Evolutionary conservation across 1,140 invertebrate genomes (phyloP), one percentile per base, ranked within the genome.

Genomic region (Formica exsecta): DNA sequence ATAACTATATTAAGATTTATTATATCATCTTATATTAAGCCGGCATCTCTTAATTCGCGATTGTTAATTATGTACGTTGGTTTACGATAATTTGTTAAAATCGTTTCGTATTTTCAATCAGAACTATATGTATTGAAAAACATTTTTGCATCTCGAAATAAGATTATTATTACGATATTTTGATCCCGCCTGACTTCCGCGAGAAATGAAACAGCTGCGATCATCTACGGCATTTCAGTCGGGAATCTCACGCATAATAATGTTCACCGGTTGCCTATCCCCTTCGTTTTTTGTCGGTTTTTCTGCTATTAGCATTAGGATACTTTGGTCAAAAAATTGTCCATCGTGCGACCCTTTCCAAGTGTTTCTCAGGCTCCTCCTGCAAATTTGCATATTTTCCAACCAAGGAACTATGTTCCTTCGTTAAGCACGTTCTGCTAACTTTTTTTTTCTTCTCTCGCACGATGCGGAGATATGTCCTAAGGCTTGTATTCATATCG

Each of bases 311-410:
- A 87, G 83, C 85, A 76, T 65, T 80, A 89, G 84, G 76, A 86
- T 61, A 74, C 62, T 85, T 66, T 77, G 76, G 65, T 81, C 73
- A 86, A 92, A 92, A 92, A 92, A 85, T 71, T 92, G 89, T 88
- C 87, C 89, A 92, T 80, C 54, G 74, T 75, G 71, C 71, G 25
- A 88, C 77, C 84, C 91, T 86, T 87, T 66, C 64, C 48, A 68
- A 86, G 85, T 76, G 77, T 81, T 92, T 93, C 91, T 90, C 91
- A 92, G 92, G 89, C 90, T 85, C 66, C 22, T 85, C 70, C 11
- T 36, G 13, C 38, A 87, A 88, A 92, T 93, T 93, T 92, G 92
- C 92, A 93, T 93, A 91, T 80, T 75, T 51, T 77, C 66, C 48
- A 81, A 25, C 38, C 74, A 86, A 87, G 65, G 64, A 87, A 84